Base-by-base conservation (phyloP, 1,140 invertebrate genomes). In the Cyclargus thomasi region DNA sequence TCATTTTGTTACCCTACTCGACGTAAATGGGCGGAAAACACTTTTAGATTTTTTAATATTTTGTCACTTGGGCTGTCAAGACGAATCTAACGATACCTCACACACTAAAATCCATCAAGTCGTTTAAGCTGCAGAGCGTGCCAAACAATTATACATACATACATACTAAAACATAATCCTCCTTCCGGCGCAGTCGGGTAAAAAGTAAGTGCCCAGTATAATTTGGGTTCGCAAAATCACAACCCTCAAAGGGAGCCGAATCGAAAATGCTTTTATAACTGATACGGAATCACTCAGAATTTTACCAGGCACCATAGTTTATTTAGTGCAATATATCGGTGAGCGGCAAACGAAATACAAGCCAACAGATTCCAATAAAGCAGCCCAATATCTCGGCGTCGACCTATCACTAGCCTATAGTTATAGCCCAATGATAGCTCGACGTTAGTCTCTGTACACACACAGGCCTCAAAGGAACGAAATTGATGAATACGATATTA, bases 301-400 rank as follows among this genome's bases (percentile, higher is more conserved):
- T 59, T 59, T 59, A 21, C 20, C n/a, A 3, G 53, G 55, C 20
- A 18, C 21, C 55, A 59, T 59, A 59, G 55, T 59, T 59, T 59
- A 59, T 59, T 59, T 20, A 59, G 55, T 59, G 10, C 55, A 59
- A 59, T 59, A 59, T 59, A 59, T 21, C 55, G 18, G 18, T 20
- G 55, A 20, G 55, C 20, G 29, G 29, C 29, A 29, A 29, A 29
- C 29, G 39, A 14, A 47, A 47, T 47, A 47, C 39, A 47, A 47
- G 39, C 39, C 39, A 47, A 47, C 39, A 47, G 39, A 47, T 47
- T 47, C 39, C 39, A 47, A 47, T 47, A 47, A 16, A 47, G 39
- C 39, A 47, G 39, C 2, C 39, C 39, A 47, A 47, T 47, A 47
- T 47, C 39, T 47, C 10, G 2, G 3, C 11, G 39, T 29, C 39